phyloP scores from a whole-genome alignment of 2,888 invertebrate genomes.

The Synergus japonicus region DNA sequence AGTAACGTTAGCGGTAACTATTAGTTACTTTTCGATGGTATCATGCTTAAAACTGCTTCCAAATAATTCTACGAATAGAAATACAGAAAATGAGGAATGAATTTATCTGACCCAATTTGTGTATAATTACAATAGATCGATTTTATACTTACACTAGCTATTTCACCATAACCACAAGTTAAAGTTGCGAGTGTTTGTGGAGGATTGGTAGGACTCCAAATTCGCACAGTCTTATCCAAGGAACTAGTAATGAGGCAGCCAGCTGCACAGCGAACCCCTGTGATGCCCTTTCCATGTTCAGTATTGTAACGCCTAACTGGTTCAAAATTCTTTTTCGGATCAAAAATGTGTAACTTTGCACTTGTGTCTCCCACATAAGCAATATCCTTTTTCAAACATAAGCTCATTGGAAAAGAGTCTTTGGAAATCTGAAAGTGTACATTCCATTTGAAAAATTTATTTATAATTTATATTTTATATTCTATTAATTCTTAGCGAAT shows the following conservation, averaged over 20 bases:
- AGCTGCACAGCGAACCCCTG: conserved; percentile 66
- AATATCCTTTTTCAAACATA: conserved; percentile 64
- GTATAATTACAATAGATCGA: no score
- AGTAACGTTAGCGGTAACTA: no score
- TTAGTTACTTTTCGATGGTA: no score
- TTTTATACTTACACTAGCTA: conserved; percentile 67
- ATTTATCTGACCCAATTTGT: background rate
- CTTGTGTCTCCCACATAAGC: conserved; percentile 69
- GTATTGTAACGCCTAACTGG: conserved; percentile 65
- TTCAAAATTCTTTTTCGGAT: conserved; percentile 66
- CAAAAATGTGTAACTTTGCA: conserved; percentile 68
- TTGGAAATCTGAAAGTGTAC: conserved; percentile 64
- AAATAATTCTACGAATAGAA: background rate
- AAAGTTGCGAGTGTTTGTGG: conserved; percentile 64
- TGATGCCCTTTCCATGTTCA: conserved; percentile 70
- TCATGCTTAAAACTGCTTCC: no score
- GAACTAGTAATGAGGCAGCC: conserved; percentile 75
- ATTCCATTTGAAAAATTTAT: background rate
- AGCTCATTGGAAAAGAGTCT: conserved; percentile 70
- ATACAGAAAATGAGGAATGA: background rate
- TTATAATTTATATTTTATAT: no score
- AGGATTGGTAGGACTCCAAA: conserved; percentile 74
- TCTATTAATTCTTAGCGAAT: background rate
- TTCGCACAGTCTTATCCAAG: conserved; percentile 70
- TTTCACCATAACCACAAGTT: conserved; percentile 64